Evolutionary conservation across 2,797 vertebrate species (phyloP), one percentile per base, ranked within the genome.

Genomic region (Loris lydekkerianus): DNA sequence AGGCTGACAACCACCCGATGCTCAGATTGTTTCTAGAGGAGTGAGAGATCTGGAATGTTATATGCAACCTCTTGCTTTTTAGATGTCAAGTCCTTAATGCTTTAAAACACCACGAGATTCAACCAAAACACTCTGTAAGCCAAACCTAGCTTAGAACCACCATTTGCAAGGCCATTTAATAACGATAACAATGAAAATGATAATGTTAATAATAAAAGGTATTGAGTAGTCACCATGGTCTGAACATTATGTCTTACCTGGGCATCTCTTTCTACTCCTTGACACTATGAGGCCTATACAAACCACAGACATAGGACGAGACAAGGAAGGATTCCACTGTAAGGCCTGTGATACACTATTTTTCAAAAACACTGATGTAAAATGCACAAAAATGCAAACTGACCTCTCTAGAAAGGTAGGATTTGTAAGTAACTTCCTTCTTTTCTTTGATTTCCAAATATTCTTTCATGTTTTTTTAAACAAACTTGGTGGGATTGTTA

Each of bases 191-290:
- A 61, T 2, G 18, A 31, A n/a, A 70, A 46, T 0, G 2, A 43
- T 21, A 2, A 27, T 31, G 17, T 10, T 10, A 10, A 27, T 15
- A 37, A 13, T 49, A 6, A 58, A 31, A 60, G 2, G 49, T 17
- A 4, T 0, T 3, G 27, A 15, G 49, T 0, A 0, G 31, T 29
- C 27, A 3, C 23, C n/a, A 1, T 0, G 7, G 1, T 14, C n/a
- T 18, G 27, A 18, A 20, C 2, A 1, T n/a, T 27, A 15, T 17
- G 49, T 34, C 73, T 58, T 5, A 3, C 0, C 3, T 31, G 21
- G 61, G 21, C 3, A 3, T 27, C 13, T 46, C 21, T 34, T n/a
- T 81, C 23, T 10, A 20, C 63, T 75, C 23, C 23, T 3, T 20
- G 40, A 7, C 27, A 6, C 40, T 6, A 27, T 14, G 40, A 61